A percentile compares a stretch with the other conserved stretches of the same genome.
These are phyloP conservation scores for Octonoba sinensis DNA, from an alignment of 2,888 invertebrate species.

Conservation along the genomic window DNA sequence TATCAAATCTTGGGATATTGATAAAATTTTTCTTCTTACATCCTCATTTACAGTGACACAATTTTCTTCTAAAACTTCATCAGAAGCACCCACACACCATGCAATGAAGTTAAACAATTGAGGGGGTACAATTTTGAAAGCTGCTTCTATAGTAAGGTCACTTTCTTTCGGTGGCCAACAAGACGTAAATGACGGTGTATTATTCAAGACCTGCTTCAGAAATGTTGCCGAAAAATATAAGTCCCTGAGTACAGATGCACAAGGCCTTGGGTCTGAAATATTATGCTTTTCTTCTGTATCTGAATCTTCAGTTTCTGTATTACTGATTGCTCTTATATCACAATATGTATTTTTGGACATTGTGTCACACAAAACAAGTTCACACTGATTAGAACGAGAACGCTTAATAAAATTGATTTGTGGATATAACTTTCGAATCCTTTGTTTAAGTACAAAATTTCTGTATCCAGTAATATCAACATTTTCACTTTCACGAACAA, in stretches of 20 bases:
- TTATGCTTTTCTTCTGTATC: not conserved
- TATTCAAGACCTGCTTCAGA: not conserved
- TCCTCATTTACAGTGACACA: not conserved
- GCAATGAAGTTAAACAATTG: constrained; percentile 2
- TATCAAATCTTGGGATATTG: not conserved
- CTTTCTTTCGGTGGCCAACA: not conserved
- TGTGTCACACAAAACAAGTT: constrained; percentile 10
- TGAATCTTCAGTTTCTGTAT: not conserved
- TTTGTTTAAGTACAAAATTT: not conserved
- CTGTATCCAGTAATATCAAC: constrained; percentile 4
- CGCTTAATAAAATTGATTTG: constrained; percentile 1
- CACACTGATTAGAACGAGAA: not conserved
- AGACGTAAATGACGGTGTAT: too few relatives aligned
- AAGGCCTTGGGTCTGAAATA: not conserved
- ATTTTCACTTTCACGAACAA: not conserved
- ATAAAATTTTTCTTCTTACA: constrained; percentile 6
- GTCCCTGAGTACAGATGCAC: not conserved
- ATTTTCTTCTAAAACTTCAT: constrained; percentile 1
- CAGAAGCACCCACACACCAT: constrained; percentile 1
- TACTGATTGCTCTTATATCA: not conserved
- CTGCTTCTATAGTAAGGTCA: not conserved
- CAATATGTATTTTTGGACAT: not conserved
- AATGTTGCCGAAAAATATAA: not conserved
- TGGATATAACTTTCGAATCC: not conserved
- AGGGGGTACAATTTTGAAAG: not conserved